phyloP scores from a whole-genome alignment of 2,797 vertebrate species.

The Tarsius wallacei region DNA sequence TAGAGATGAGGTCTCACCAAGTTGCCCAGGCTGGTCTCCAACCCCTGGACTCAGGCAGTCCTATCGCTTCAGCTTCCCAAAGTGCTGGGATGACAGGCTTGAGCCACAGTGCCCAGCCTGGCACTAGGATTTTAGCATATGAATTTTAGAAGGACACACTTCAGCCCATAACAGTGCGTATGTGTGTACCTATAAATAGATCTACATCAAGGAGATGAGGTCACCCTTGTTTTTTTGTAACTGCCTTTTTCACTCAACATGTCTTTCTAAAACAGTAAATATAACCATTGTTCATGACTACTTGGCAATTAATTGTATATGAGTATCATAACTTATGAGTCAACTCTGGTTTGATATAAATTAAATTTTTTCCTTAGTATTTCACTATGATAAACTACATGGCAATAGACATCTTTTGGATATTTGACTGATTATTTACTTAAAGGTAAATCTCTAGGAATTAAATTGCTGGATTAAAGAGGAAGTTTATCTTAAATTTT shows the following conservation, averaged over 20 bases:
- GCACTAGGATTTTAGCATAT: not conserved
- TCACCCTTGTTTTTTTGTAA: not conserved
- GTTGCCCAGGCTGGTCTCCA: too few species aligned
- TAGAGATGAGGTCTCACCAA: too few species aligned
- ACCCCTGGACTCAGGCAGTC: too few species aligned
- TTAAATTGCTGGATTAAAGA: not conserved
- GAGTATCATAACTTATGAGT: not conserved
- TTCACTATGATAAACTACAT: not conserved
- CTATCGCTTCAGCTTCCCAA: too few species aligned
- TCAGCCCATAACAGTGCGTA: not conserved
- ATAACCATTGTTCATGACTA: not conserved
- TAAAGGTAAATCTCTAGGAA: constrained; percentile 25
- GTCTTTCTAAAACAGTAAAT: not conserved
- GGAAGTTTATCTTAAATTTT: constrained; percentile 15
- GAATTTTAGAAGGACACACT: not conserved
- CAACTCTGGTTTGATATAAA: not conserved
- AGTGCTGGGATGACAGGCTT: too few species aligned
- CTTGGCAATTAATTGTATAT: not conserved
- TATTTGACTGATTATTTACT: not conserved
- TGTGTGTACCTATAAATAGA: not conserved
- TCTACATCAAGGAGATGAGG: not conserved
- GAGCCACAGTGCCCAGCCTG: too few species aligned
- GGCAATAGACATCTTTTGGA: not conserved
- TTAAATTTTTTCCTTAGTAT: not conserved
- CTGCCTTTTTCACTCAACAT: not conserved